Conservation (phyloP, 2,797 vertebrate genomes). For the Ctenopoma kingsleyae region DNA sequence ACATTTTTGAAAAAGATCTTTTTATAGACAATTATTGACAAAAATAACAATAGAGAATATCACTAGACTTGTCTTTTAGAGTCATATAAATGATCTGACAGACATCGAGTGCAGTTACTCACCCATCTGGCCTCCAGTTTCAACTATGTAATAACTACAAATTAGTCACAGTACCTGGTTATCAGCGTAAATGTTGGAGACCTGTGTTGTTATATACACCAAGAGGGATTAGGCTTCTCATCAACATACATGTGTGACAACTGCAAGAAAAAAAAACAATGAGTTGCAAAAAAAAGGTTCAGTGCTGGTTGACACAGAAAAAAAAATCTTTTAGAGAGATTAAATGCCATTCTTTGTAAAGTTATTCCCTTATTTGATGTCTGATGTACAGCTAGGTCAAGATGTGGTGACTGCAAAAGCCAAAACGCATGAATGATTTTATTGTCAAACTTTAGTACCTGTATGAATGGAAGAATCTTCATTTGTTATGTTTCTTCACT, state of each 20-base stretch:
- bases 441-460: background rate
- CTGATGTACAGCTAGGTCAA: background rate
- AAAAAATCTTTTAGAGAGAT: background rate
- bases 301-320: background rate
- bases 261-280: background rate
- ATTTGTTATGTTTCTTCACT: background rate
- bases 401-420: background rate
- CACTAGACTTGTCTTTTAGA: background rate
- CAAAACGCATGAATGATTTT: background rate
- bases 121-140: background rate
- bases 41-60: background rate
- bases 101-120: background rate
- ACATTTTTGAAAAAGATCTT: background rate
- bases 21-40: no score
- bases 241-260: background rate
- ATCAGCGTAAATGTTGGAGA: conserved; percentile 5
- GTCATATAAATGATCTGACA: conserved; percentile 11
- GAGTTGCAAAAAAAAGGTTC: background rate
- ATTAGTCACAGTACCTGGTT: conserved; percentile 19
- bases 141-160: background rate
- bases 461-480: background rate
- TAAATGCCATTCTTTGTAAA: conserved; percentile 2
- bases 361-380: background rate
- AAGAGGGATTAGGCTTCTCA: background rate
- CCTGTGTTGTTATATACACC: background rate